phyloP scores from a whole-genome alignment of 37 sponge, comb jelly and placozoan genomes.

The Bolinopsis microptera region DNA sequence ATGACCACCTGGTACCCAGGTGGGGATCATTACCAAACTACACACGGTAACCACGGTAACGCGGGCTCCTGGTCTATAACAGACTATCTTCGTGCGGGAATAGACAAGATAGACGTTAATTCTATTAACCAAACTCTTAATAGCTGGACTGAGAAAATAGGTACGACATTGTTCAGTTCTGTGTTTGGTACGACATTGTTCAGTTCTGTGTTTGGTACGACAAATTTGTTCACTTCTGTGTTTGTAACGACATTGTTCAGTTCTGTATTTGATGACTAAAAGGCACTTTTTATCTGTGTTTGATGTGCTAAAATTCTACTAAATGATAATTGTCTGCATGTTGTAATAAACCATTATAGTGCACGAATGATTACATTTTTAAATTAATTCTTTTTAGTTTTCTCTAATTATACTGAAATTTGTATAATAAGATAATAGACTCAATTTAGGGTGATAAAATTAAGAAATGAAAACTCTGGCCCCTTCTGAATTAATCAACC shows the following conservation, averaged over 20 bases:
- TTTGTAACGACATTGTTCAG: neutral
- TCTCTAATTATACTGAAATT: too few relatives aligned
- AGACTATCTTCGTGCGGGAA: neutral
- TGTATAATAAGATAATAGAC: too few relatives aligned
- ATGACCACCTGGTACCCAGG: neutral
- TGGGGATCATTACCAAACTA: neutral
- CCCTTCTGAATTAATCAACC: too few relatives aligned
- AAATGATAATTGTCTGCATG: too few relatives aligned
- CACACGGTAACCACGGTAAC: too few relatives aligned
- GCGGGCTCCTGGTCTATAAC: conserved; percentile 34
- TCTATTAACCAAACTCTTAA: conserved; percentile 20
- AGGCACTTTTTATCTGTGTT: neutral
- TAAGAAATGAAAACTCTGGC: too few relatives aligned
- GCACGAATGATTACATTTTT: too few relatives aligned
- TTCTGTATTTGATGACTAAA: neutral
- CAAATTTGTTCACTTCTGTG: neutral
- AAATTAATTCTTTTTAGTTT: too few relatives aligned
- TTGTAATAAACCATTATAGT: too few relatives aligned
- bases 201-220: neutral
- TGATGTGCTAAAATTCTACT: too few relatives aligned
- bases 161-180: neutral
- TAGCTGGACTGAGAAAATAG: neutral
- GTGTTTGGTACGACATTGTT: neutral
- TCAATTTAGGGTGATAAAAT: too few relatives aligned
- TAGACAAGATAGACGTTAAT: conserved; percentile 57